Evolutionary conservation across 2,888 invertebrate genomes (phyloP), one percentile per base, ranked within the genome.

Genomic region (Bembecia ichneumoniformis): DNA sequence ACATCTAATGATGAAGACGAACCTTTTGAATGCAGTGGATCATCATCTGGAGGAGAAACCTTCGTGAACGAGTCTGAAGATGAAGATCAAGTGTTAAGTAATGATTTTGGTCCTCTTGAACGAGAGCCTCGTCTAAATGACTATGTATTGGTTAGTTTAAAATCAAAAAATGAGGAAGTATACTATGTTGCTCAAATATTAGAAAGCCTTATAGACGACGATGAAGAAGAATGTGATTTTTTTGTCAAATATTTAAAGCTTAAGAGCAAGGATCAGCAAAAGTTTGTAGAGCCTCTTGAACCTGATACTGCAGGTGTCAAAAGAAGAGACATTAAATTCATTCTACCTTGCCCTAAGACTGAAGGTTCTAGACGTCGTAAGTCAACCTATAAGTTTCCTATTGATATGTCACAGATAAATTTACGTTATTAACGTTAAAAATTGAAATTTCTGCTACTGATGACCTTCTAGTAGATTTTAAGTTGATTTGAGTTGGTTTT

Each of bases 1-100:
- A 35, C 43, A 49, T 51, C 51, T 14, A 34, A 47, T 47, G 51
- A 51, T 48, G 49, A 44, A 14, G 14, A 43, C 13, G n/a, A 14
- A 34, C 20, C n/a, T 35, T 52, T 52, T 44, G n/a, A 43, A 13
- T 49, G 49, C 9, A 55, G 54, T 50, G 54, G 52, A 7, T 51
- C 52, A 45, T 51, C 51, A 14, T 55, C 55, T 51, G 55, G 52
- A 16, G 51, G 52, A n/a, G 51, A 52, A 35, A 3, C 46, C 3
- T 51, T 50, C 35, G 35, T 45, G 11, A 49, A 47, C 47, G 52
- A 51, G 4, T 43, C 40, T 34, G 52, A 52, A 43, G 48, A 48
- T 35, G 52, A 55, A 3, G 51, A 55, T 49, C 7, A 9, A 43
- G 43, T 43, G 2, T n/a, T 43, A 14, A n/a, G 7, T n/a, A 13